Percentiles rank a stretch among this genome's conserved stretches.
Conservation (phyloP, 2,797 vertebrate species). For the Xiphophorus birchmanni region DNA sequence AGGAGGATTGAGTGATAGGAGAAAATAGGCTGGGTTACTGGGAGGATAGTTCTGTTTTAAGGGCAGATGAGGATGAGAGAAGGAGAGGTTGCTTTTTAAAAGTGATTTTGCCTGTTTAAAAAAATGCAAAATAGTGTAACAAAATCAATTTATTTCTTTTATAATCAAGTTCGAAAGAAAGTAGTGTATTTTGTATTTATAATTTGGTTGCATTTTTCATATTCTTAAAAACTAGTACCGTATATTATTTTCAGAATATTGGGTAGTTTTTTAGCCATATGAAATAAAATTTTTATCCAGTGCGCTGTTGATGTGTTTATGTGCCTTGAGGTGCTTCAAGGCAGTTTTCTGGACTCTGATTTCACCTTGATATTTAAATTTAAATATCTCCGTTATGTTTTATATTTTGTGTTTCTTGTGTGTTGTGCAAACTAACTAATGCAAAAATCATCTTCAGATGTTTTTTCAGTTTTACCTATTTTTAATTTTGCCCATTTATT, state of each 20-base stretch:
- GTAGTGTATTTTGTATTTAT: neutral
- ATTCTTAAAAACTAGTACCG: neutral
- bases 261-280: neutral
- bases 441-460: neutral
- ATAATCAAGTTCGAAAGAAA: neutral
- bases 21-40: constrained; percentile 13
- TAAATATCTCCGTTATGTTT: neutral
- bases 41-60: constrained; percentile 16
- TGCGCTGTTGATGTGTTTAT: neutral
- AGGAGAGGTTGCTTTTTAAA: neutral
- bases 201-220: neutral
- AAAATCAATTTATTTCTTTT: neutral
- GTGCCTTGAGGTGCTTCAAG: neutral
- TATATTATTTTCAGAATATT: neutral
- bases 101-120: neutral
- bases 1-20: constrained; percentile 35
- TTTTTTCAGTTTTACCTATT: neutral
- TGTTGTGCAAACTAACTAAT: neutral
- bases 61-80: constrained; percentile 6
- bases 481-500: neutral
- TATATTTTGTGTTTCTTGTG: neutral
- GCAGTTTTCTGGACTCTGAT: neutral
- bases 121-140: neutral
- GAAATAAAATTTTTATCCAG: neutral
- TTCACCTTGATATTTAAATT: neutral